These are phyloP conservation scores for Triops cancriformis DNA, from an alignment of 1,140 invertebrate genomes.

Conservation along the genomic window DNA sequence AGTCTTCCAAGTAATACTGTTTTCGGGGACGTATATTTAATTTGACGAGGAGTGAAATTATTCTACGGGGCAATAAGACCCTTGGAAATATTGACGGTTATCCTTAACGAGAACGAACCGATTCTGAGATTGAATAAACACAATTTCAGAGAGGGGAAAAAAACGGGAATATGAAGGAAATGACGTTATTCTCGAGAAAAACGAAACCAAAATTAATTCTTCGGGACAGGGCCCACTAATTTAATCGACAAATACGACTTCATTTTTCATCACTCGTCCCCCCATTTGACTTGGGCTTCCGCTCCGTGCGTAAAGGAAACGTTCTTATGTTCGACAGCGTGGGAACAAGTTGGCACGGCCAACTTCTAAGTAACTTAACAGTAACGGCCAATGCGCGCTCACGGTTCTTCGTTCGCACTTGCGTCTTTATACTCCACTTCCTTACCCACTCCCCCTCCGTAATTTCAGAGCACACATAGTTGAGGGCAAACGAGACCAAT, in stretches of 20 bases:
- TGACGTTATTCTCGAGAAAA: not conserved
- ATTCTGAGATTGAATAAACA: too few species aligned
- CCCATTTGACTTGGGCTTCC: not conserved
- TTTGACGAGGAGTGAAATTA: too few species aligned
- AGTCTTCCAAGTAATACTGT: too few species aligned
- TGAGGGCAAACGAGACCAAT: not conserved
- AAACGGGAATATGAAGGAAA: not conserved
- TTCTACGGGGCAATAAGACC: too few species aligned
- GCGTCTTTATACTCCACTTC: not conserved
- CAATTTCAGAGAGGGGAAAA: too few species aligned
- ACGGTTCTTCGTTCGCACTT: not conserved
- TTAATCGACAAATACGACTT: not conserved
- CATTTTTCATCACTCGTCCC: not conserved
- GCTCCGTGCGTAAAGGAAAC: not conserved
- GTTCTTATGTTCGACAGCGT: slow-evolving; percentile 7
- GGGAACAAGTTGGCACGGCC: not conserved
- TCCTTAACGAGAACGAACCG: too few species aligned
- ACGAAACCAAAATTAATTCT: not conserved
- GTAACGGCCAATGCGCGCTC: not conserved
- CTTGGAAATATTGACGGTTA: too few species aligned
- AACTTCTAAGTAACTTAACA: not conserved
- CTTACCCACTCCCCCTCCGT: not conserved
- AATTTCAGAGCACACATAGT: not conserved
- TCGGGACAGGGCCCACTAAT: not conserved
- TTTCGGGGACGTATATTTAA: too few species aligned